Evolutionary conservation across 2,888 invertebrate species (phyloP).

Genomic region (Phaedon cochleariae): DNA sequence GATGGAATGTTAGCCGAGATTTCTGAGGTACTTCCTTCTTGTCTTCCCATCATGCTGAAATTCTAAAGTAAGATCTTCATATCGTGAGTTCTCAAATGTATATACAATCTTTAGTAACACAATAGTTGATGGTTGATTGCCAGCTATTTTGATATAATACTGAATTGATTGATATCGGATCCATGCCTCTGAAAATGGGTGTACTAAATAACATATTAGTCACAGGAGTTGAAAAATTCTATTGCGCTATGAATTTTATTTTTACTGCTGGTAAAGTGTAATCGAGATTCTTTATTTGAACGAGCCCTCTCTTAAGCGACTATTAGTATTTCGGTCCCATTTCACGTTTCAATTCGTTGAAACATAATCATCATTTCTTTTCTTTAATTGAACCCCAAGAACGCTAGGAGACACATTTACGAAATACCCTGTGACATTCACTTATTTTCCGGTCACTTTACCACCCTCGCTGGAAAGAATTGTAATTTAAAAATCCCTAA

Average conservation of each 20-base stretch:
- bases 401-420: neutral
- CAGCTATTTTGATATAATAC: no score
- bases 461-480: constrained; percentile 49
- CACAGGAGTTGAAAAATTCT: no score
- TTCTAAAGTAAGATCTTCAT: no score
- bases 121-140: no score
- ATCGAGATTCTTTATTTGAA: neutral
- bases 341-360: constrained; percentile 2
- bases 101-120: no score
- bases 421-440: constrained; percentile 11
- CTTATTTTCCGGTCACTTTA: constrained; percentile 44
- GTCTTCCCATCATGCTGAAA: no score
- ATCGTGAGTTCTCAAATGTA: no score
- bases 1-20: no score
- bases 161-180: no score
- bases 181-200: no score
- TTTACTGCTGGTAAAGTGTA: neutral
- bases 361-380: constrained; percentile 2
- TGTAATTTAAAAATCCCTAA: constrained; percentile 58
- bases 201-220: no score
- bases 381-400: neutral
- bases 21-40: no score
- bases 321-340: neutral
- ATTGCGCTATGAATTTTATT: neutral
- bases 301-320: neutral